These are phyloP conservation scores for Zaprionus nigranus DNA, from an alignment of 1,140 invertebrate species.

Conservation along the genomic window DNA sequence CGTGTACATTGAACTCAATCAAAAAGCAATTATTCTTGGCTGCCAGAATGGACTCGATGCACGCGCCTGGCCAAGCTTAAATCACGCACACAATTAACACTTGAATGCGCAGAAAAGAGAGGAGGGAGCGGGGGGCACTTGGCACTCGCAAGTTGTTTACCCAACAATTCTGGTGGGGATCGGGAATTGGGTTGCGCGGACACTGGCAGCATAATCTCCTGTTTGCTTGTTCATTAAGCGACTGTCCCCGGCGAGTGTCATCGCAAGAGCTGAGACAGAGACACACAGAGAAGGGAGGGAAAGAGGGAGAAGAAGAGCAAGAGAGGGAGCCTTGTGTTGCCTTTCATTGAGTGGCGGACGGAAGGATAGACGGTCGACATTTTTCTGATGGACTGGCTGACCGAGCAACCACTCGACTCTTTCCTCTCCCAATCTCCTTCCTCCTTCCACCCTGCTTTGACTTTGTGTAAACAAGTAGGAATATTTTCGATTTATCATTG, in stretches of 20 bases:
- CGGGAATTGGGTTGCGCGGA: conserved; percentile 24
- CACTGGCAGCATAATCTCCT: conserved; percentile 69
- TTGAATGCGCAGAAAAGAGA: conserved; percentile 44
- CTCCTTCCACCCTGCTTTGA: conserved; percentile 9
- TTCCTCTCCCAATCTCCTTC: too few relatives aligned
- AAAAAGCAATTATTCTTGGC: conserved; percentile 78
- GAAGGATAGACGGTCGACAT: conserved; percentile 43
- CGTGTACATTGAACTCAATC: conserved; percentile 71
- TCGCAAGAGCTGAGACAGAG: conserved; percentile 21
- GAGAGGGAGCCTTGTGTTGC: conserved; percentile 1
- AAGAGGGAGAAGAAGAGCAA: too few relatives aligned
- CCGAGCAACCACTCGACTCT: not conserved
- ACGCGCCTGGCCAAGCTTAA: conserved; percentile 57
- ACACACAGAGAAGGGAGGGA: too few relatives aligned
- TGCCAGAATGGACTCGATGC: conserved; percentile 28
- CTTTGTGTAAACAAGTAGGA: conserved; percentile 77
- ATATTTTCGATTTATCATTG: conserved; percentile 82
- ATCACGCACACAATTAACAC: conserved; percentile 82
- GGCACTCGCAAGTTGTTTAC: conserved; percentile 70
- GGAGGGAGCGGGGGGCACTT: not conserved
- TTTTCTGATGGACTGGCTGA: conserved; percentile 32
- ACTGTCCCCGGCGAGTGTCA: conserved; percentile 39
- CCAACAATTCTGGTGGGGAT: conserved; percentile 42
- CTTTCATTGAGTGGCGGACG: conserved; percentile 4
- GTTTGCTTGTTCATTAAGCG: conserved; percentile 70